A percentile compares a stretch with the other conserved stretches of the same genome.
These are phyloP conservation scores for Drosophila prolongata DNA, from an alignment of 2,888 invertebrate genomes.

Conservation along the genomic window DNA sequence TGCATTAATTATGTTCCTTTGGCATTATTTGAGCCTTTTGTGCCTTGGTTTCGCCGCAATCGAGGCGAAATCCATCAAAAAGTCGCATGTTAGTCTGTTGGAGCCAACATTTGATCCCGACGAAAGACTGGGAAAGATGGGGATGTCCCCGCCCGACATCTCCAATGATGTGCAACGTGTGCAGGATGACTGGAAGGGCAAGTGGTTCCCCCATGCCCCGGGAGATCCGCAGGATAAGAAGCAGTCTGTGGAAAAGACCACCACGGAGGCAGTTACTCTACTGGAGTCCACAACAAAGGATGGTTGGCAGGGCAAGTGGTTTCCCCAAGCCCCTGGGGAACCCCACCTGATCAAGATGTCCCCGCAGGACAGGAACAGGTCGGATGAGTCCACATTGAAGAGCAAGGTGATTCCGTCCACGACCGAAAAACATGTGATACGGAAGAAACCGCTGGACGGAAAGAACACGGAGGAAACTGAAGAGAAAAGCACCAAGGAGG, in stretches of 20 bases:
- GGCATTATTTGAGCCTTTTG: slow-evolving; percentile 18
- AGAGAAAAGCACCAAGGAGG: no score
- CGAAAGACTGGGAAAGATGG: slow-evolving; percentile 55
- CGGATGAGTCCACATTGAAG: not conserved
- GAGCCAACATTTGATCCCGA: slow-evolving; percentile 18
- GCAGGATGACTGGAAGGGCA: slow-evolving; percentile 11
- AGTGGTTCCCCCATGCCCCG: slow-evolving; percentile 3
- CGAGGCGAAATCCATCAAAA: slow-evolving; percentile 64
- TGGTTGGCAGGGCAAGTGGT: slow-evolving; percentile 68
- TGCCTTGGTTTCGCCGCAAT: slow-evolving; percentile 30
- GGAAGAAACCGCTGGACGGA: not conserved
- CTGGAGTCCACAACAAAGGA: slow-evolving; percentile 2
- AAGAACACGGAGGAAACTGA: not conserved
- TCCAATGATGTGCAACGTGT: slow-evolving; percentile 48
- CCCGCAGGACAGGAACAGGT: not conserved
- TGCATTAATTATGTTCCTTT: slow-evolving; percentile 48
- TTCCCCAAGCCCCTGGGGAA: slow-evolving; percentile 66
- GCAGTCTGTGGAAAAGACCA: no score
- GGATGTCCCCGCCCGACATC: slow-evolving; percentile 50
- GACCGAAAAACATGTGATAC: slow-evolving; percentile 44
- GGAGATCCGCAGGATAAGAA: slow-evolving; percentile 7
- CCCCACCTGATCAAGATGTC: slow-evolving; percentile 37
- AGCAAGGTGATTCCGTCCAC: slow-evolving; percentile 74
- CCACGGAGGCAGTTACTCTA: not conserved
- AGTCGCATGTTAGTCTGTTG: slow-evolving; percentile 76